Percentiles rank a stretch among this genome's conserved stretches.
Evolutionary conservation across 1,140 invertebrate genomes (phyloP).

Genomic region (Gerris buenoi): DNA sequence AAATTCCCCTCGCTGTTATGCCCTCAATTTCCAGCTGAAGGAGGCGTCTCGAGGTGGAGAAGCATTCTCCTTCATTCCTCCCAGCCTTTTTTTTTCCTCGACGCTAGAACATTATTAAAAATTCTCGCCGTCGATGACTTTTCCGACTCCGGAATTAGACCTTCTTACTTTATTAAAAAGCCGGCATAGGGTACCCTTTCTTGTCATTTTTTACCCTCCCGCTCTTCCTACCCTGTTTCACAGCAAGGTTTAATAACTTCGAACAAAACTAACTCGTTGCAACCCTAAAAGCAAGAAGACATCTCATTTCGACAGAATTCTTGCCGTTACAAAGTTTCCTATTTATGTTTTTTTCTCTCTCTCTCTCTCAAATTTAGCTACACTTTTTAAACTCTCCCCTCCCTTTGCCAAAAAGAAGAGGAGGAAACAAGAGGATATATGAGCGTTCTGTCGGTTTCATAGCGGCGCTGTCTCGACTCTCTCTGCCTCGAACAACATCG

Average conservation of each 20-base stretch:
- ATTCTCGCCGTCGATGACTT: not conserved
- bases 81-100: not conserved
- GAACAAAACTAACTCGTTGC: not conserved
- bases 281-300: not conserved
- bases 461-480: too few relatives aligned
- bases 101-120: not conserved
- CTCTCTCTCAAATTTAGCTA: too few relatives aligned
- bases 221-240: too few relatives aligned
- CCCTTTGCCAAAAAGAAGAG: too few relatives aligned
- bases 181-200: not conserved
- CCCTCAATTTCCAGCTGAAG: not conserved
- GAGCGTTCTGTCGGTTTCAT: too few relatives aligned
- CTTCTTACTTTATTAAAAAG: not conserved
- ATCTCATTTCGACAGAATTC: not conserved
- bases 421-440: too few relatives aligned
- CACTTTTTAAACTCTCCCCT: too few relatives aligned
- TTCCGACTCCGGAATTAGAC: not conserved
- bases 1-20: not conserved
- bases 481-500: too few relatives aligned
- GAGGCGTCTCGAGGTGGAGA: not conserved
- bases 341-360: not conserved
- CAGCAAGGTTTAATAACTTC: not conserved
- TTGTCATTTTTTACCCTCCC: not conserved
- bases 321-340: not conserved
- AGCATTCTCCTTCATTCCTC: not conserved